A percentile compares a stretch with the other conserved stretches of the same genome.
Evolutionary conservation across 1,140 invertebrate species (phyloP).

Genomic region (Colletes latitarsis): DNA sequence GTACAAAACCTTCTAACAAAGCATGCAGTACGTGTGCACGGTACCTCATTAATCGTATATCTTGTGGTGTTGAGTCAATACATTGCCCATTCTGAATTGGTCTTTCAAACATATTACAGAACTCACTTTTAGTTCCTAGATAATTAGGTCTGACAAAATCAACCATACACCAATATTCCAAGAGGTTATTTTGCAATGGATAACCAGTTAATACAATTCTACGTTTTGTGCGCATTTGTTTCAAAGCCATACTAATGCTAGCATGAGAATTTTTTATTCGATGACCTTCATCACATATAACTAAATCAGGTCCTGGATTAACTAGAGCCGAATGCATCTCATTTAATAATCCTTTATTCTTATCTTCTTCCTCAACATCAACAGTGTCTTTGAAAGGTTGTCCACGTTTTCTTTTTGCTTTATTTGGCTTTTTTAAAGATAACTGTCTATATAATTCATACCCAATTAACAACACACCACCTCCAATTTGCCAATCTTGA

Average conservation of each 20-base stretch:
- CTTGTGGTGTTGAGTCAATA: slow-evolving; percentile 94
- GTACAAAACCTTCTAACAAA: slow-evolving; percentile 94
- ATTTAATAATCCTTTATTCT: slow-evolving; percentile 92
- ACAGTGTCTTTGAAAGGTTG: slow-evolving; percentile 76
- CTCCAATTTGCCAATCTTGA: slow-evolving; percentile 91
- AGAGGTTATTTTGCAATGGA: slow-evolving; percentile 97
- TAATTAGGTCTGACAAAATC: slow-evolving; percentile 97
- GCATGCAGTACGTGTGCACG: slow-evolving; percentile 95
- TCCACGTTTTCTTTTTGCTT: slow-evolving; percentile 77
- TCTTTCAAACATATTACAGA: slow-evolving; percentile 97
- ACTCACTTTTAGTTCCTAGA: slow-evolving; percentile 95
- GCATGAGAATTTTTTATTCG: slow-evolving; percentile 98
- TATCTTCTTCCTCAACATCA: slow-evolving; percentile 86
- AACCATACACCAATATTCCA: slow-evolving; percentile 99
- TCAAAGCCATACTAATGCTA: slow-evolving; percentile 94
- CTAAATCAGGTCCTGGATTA: slow-evolving; percentile 95
- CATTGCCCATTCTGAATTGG: slow-evolving; percentile 98
- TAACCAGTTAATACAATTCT: slow-evolving; percentile 96
- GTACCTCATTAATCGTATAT: slow-evolving; percentile 94
- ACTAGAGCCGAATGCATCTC: slow-evolving; percentile 94
- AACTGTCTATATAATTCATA: slow-evolving; percentile 97
- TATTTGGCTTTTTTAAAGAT: slow-evolving; percentile 87
- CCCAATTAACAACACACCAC: slow-evolving; percentile 97
- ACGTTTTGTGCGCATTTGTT: slow-evolving; percentile 94
- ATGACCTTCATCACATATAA: slow-evolving; percentile 98